These are phyloP conservation scores for Toxotes jaculatrix DNA, from an alignment of 2,113 vertebrate species.

Conservation along the genomic window DNA sequence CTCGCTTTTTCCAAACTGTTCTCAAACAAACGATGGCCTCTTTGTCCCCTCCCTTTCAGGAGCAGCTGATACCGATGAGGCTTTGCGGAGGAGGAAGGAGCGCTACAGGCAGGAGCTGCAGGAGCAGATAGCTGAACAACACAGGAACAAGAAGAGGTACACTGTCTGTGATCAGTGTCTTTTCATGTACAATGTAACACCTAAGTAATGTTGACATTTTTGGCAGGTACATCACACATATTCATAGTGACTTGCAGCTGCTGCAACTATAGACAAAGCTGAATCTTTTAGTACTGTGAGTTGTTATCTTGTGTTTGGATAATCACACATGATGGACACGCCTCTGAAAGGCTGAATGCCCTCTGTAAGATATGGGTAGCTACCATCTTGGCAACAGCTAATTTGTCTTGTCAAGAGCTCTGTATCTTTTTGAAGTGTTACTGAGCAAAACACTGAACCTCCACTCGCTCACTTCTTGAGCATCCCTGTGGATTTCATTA, in stretches of 20 bases:
- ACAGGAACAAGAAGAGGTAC: slow-evolving; percentile 89
- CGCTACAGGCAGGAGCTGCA: slow-evolving; percentile 90
- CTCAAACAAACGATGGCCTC: background rate
- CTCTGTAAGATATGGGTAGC: background rate
- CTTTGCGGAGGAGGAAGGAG: slow-evolving; percentile 87
- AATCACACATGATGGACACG: background rate
- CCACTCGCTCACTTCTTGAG: background rate
- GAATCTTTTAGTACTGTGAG: too few relatives aligned
- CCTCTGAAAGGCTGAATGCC: background rate
- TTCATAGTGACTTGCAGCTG: background rate
- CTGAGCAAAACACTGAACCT: background rate
- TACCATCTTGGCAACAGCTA: background rate
- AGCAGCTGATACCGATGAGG: slow-evolving; percentile 77
- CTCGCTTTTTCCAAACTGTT: background rate
- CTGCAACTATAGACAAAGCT: background rate
- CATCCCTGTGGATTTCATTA: background rate
- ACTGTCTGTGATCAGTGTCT: background rate
- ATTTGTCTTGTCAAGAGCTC: background rate
- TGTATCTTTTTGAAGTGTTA: background rate
- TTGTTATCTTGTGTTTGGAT: background rate
- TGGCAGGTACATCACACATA: background rate
- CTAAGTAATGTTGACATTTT: background rate
- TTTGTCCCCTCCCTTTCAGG: slow-evolving; percentile 73
- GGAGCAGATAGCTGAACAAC: slow-evolving; percentile 93
- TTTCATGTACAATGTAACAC: background rate